A percentile compares a stretch with the other conserved stretches of the same genome.
phyloP scores from a whole-genome alignment of 2,113 vertebrate species.

The Nycticebus coucang region DNA sequence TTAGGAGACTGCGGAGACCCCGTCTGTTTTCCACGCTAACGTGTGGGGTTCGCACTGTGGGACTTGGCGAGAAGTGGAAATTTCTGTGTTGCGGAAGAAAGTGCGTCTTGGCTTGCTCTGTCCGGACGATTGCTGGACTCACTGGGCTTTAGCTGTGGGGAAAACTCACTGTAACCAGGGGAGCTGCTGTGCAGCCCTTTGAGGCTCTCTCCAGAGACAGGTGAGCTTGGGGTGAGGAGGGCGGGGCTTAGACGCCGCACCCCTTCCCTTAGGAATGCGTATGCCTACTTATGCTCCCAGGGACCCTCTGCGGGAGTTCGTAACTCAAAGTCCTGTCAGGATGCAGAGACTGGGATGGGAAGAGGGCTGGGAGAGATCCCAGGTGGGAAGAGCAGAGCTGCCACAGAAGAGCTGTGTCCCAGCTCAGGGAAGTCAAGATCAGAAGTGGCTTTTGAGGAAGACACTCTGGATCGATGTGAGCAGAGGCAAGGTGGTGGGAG shows the following conservation, averaged over 20 bases:
- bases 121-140: neutral
- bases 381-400: neutral
- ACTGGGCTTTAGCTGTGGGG: neutral
- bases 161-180: neutral
- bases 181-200: neutral
- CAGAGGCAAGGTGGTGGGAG: neutral
- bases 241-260: neutral
- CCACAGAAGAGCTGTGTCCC: neutral
- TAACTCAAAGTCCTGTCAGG: neutral
- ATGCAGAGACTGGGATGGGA: neutral
- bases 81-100: neutral
- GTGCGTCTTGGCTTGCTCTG: neutral
- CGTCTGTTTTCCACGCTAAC: neutral
- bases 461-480: neutral
- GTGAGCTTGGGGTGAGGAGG: conserved; percentile 49
- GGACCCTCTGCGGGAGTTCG: neutral
- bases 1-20: neutral
- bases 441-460: conserved; percentile 2
- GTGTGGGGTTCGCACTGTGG: neutral
- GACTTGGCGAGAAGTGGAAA: conserved; percentile 21
- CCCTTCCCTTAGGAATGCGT: neutral
- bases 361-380: neutral
- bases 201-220: conserved; percentile 48
- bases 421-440: neutral
- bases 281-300: neutral